Evolutionary conservation across 2,888 invertebrate species (phyloP), one percentile per base, ranked within the genome.

Genomic region (Dasysyrphus albostriatus): DNA sequence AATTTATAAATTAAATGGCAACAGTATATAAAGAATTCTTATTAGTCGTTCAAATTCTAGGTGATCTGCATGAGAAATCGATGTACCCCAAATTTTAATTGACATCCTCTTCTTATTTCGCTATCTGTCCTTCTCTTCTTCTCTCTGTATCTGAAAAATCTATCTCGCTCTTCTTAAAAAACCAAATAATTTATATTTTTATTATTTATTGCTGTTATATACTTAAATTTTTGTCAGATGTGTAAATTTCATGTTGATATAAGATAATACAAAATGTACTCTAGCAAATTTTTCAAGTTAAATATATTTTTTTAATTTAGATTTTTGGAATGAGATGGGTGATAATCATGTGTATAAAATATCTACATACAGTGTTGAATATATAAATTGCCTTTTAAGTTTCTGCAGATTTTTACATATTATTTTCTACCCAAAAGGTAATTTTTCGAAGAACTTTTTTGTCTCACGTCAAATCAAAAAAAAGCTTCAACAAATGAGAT

Each of bases 81-180:
- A 89, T 90, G 90, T 90, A 87, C 79, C 84, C 78, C 78, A 72
- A 61, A 14, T 85, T 88, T 82, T 67, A 88, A 84, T 89, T 83
- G 81, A 54, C 88, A 63, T 56, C 54, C 49, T 58, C 63, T 83
- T 83, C 78, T 73, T 44, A 63, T 63, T 51, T 65, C 47, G 85
- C 58, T 85, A 16, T 79, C 16, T 76, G 7, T 19, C 29, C 65
- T 2, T 75, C 39, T 58, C 19, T 34, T 24, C 12, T 24, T 58
- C 3, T 58, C 9, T 56, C n/a, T 54, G 51, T 47, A 58, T 16
- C 58, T 34, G 58, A 16, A 24, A 24, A 24, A 58, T 10, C 58
- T 58, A 58, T 34, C 2, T 58, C 2, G 34, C 5, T 58, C 34
- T 16, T 34, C 5, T 58, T 58, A 37, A 16, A 8, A 16, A 2